Evolutionary conservation across 2,113 vertebrate species (phyloP), one percentile per base, ranked within the genome.

Genomic region (Prolemur simus): DNA sequence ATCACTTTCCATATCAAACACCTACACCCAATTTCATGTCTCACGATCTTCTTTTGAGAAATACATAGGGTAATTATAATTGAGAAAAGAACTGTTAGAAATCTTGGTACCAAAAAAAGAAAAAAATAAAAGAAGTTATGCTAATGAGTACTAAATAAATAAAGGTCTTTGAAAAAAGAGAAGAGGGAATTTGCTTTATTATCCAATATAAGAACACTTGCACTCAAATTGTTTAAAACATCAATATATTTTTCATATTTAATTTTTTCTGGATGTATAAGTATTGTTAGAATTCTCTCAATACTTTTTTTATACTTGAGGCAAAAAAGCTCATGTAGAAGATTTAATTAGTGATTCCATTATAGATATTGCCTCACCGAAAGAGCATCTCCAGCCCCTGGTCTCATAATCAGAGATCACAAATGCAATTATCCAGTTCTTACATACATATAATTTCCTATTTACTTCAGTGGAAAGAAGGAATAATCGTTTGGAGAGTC

Each of bases 281-380:
- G 8, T 87, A 73, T 82, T 71, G 5, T 73, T 64, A 23, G 45
- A 76, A 6, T 2, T 8, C 8, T 45, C 47, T 95, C 82, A 85
- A 84, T 89, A n/a, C 5, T 45, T 11, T 0, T 74, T 94, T 89
- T 68, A 47, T 80, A 54, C 49, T 80, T 93, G 60, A 94, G 23
- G 42, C 37, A 87, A n/a, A 78, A 45, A 80, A 64, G 32, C 74
- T 3, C 20, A 52, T 76, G 82, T 34, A 78, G 39, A 96, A 74
- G 56, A 71, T 93, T 93, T 78, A 84, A 66, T 93, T 95, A 96
- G 21, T 91, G 78, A 97, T 89, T 94, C 93, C 87, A 97, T 97
- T 97, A 87, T 89, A 97, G 93, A 95, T 96, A 96, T 1, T 17
- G 20, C n/a, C n/a, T 64, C 54, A 47, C 29, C 23, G 20, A 94